Base-by-base conservation (phyloP, 2,797 vertebrate genomes). In the Catostomus latipinnis region DNA sequence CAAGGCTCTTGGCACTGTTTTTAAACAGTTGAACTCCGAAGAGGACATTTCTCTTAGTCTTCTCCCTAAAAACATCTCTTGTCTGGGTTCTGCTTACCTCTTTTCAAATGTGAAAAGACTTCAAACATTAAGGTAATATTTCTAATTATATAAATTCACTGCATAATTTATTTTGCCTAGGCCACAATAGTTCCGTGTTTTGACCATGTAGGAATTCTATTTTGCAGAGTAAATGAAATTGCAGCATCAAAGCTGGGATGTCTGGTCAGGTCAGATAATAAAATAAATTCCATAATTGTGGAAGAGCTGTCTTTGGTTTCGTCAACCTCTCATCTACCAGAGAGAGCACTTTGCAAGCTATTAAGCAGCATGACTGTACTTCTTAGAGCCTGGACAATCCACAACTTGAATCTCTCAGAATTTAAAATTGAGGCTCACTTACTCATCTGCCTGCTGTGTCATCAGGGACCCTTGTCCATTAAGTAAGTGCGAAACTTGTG, bases 161-260 rank as follows among this genome's bases (percentile, higher is more conserved):
- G 3, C 54, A 13, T 43, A 57, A 6, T 66, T 75, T 2, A 43
- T 16, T n/a, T 10, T 4, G n/a, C 8, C n/a, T 67, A 8, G n/a
- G 16, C 7, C 4, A 58, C 6, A 43, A 9, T 34, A 12, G 8
- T 34, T 18, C 0, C 8, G 11, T 61, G 1, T 16, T 58, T 10
- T 58, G 9, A 43, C 14, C n/a, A 48, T 46, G 10, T 72, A 0
- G 16, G 16, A 57, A 52, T 18, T 18, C 6, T 43, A 22, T n/a
- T 60, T 76, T 76, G 8, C 46, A 85, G 83, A 67, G 14, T 82
- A 43, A 85, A 85, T 65, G 77, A 85, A 70, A 34, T 58, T 12
- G 68, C 73, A 58, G 14, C 12, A 16, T 6, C 49, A 54, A 81
- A 61, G 56, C 52, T 85, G 34, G 62, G 58, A 66, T 73, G 45